phyloP scores from a whole-genome alignment of 1,140 invertebrate species.

The Calliphora vicina region DNA sequence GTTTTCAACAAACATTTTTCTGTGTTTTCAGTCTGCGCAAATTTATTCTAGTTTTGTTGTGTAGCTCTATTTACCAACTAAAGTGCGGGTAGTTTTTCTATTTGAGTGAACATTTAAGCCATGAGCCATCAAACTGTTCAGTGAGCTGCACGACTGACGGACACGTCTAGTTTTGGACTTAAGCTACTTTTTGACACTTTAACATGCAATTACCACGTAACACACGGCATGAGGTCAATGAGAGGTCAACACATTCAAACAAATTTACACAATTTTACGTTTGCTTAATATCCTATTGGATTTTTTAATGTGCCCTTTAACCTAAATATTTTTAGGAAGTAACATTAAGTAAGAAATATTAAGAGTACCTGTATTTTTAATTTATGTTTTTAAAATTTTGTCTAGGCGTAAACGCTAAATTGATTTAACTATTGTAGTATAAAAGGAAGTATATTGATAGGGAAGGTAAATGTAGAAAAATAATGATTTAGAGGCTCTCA shows the following conservation, averaged over 20 bases:
- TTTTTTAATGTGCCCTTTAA: not conserved
- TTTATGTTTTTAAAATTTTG: no score
- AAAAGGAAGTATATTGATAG: no score
- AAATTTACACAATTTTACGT: not conserved
- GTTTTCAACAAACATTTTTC: not conserved
- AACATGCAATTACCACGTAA: slow-evolving; percentile 39
- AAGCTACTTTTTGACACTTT: slow-evolving; percentile 39
- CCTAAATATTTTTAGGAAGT: not conserved
- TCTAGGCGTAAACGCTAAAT: no score
- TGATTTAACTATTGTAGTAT: no score
- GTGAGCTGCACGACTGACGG: not conserved
- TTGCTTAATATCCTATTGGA: slow-evolving; percentile 17
- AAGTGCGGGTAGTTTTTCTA: slow-evolving; percentile 10
- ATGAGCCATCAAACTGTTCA: not conserved
- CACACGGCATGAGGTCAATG: slow-evolving; percentile 41
- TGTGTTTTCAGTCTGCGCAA: not conserved
- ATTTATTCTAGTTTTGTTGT: not conserved
- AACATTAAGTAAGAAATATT: not conserved
- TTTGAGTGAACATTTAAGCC: not conserved
- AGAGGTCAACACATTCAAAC: slow-evolving; percentile 27
- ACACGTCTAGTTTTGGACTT: not conserved
- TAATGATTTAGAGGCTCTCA: no score
- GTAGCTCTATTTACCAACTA: not conserved
- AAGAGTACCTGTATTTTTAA: not conserved
- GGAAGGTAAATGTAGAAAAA: no score